These are phyloP conservation scores for Spinus olivaceus DNA, from an alignment of 2,797 vertebrate species.

Conservation along the genomic window DNA sequence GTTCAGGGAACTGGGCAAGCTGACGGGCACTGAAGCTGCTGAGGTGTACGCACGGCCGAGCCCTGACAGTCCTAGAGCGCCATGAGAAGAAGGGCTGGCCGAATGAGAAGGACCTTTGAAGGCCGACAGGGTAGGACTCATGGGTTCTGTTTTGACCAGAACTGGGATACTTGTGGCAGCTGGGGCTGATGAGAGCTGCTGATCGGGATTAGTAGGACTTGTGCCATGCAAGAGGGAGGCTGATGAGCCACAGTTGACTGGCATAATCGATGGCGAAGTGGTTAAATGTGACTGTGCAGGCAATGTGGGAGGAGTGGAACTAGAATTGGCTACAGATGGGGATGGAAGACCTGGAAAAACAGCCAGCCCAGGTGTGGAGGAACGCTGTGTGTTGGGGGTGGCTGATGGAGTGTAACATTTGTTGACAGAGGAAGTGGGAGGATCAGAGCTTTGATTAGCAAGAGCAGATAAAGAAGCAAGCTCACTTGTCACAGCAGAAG, in stretches of 20 bases:
- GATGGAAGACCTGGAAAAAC: constrained; percentile 74
- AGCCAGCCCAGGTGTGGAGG: constrained; percentile 78
- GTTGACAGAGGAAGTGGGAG: constrained; percentile 77
- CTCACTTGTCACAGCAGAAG: constrained; percentile 74
- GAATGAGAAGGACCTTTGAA: constrained; percentile 90
- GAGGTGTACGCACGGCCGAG: constrained; percentile 83
- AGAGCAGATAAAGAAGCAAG: constrained; percentile 77
- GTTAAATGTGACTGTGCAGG: constrained; percentile 64
- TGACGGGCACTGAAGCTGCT: constrained; percentile 81
- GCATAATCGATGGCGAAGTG: constrained; percentile 13
- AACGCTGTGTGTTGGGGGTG: constrained; percentile 72
- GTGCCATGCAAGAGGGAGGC: constrained; percentile 62
- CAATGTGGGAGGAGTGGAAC: constrained; percentile 52
- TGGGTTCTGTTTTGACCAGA: constrained; percentile 75
- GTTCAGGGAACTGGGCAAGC: constrained; percentile 81
- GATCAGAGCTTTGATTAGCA: constrained; percentile 63
- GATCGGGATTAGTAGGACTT: constrained; percentile 59
- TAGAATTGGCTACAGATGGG: constrained; percentile 52
- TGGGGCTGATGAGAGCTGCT: constrained; percentile 55
- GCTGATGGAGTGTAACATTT: constrained; percentile 87
- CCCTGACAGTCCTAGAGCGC: constrained; percentile 79
- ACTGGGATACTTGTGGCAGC: constrained; percentile 40
- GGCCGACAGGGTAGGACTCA: constrained; percentile 89
- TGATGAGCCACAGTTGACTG: constrained; percentile 64
- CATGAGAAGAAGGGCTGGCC: constrained; percentile 81